Conservation (phyloP, 2,113 vertebrate species). For the Herpailurus yagouaroundi region DNA sequence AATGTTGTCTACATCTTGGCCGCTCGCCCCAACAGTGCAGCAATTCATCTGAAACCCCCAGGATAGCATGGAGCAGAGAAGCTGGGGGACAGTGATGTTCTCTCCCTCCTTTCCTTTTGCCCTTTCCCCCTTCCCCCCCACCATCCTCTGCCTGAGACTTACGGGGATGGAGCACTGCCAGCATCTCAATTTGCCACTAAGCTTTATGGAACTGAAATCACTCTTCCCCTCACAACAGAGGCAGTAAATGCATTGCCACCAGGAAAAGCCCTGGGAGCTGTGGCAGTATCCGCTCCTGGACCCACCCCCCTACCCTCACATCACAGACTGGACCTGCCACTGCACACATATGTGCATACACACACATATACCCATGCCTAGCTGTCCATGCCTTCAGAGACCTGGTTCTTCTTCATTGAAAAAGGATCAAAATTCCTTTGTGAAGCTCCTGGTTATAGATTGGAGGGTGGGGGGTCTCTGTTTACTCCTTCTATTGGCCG, state of each 20-base stretch:
- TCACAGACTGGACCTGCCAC: neutral
- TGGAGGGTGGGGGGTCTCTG: neutral
- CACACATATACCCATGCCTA: neutral
- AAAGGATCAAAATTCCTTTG: slow-evolving; percentile 40
- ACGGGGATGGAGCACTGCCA: slow-evolving; percentile 21
- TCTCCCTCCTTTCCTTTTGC: slow-evolving; percentile 49
- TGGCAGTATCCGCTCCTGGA: neutral
- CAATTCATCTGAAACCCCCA: slow-evolving; percentile 93
- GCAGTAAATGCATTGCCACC: neutral
- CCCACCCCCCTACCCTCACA: neutral
- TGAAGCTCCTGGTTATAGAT: slow-evolving; percentile 32
- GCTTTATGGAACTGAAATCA: slow-evolving; percentile 56
- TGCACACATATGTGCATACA: neutral
- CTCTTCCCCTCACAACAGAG: neutral
- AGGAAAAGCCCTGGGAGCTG: slow-evolving; percentile 18
- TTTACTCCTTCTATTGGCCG: neutral
- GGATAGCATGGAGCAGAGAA: slow-evolving; percentile 82
- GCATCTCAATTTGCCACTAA: slow-evolving; percentile 58
- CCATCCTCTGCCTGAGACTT: slow-evolving; percentile 61
- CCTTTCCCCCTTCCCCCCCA: slow-evolving; percentile 8
- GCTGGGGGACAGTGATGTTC: neutral
- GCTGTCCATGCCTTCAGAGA: slow-evolving; percentile 28
- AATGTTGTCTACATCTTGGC: slow-evolving; percentile 94
- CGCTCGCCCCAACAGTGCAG: slow-evolving; percentile 94
- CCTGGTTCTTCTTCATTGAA: slow-evolving; percentile 44